Base-by-base conservation (phyloP, 2,888 invertebrate genomes). In the Tachina grossa region DNA sequence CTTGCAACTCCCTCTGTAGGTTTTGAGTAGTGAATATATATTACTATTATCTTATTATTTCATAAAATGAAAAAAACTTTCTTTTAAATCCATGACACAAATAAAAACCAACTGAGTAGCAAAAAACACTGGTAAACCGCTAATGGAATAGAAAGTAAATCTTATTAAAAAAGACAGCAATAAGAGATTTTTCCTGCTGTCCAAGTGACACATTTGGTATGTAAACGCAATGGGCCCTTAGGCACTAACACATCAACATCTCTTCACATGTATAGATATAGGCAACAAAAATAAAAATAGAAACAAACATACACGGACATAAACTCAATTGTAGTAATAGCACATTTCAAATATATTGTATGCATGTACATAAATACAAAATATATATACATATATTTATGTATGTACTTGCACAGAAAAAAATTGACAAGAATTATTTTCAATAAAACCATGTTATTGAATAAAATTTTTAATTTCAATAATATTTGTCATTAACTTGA, bases 121-220 rank as follows among this genome's bases (percentile, higher is more conserved):
- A 47, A 61, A 55, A 53, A 69, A 51, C 63, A 51, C 14, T 43
- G 53, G 45, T 41, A 51, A 59, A 16, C 41, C n/a, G 9, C 16
- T 43, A 75, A 14, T n/a, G 14, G 22, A 22, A 19, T 10, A 61
- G 61, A 19, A 43, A 61, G 16, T 41, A 43, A 43, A 41, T 61
- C 43, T 19, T 43, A 63, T 63, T 45, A 47, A 49, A 53, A 69
- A 61, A 61, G 75, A 80, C 69, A 66, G 71, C 41, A 75, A 43
- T 57, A 80, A 65, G n/a, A 69, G 43, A 55, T 57, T 61, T 71
- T 76, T n/a, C 19, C n/a, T 61, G 41, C 47, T 65, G 68, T 68
- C 55, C 71, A 55, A 57, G 19, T 47, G 16, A 19, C 43, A 59
- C 78, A 79, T 66, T 59, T 78, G 76, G 19, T n/a, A 59, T 31